These are phyloP conservation scores for Smittia aterrima DNA, from an alignment of 2,888 invertebrate species.

Conservation along the genomic window DNA sequence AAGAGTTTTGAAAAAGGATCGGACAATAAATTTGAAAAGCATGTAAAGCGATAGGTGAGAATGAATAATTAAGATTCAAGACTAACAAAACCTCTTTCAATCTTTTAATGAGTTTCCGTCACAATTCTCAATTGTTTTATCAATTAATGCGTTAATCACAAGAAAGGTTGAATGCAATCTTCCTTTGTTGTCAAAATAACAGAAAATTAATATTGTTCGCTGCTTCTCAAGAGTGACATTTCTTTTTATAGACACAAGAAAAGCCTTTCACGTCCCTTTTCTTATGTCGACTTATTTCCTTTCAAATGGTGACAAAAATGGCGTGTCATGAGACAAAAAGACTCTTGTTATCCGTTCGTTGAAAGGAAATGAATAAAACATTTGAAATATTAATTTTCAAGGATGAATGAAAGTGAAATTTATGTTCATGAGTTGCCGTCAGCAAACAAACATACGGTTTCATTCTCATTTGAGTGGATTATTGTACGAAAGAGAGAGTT, in stretches of 20 bases:
- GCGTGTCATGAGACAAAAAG: background rate
- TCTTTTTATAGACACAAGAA: too few relatives aligned
- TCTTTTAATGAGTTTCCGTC: too few relatives aligned
- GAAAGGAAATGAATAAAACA: background rate
- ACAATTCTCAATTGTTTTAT: background rate
- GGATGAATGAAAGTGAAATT: background rate
- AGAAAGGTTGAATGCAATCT: too few relatives aligned
- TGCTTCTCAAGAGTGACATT: too few relatives aligned
- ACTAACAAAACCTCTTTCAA: too few relatives aligned
- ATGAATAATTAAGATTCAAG: background rate
- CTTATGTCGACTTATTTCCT: background rate
- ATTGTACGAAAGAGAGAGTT: background rate
- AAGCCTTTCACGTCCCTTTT: background rate
- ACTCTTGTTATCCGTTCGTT: background rate
- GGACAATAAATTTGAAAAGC: background rate
- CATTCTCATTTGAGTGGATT: background rate
- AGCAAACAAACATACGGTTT: background rate
- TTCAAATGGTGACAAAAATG: background rate
- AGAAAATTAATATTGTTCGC: too few relatives aligned
- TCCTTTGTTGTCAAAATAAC: too few relatives aligned
- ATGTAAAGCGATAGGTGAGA: background rate
- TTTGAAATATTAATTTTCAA: background rate
- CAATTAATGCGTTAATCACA: too few relatives aligned
- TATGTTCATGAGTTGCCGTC: background rate
- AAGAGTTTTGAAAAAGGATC: background rate